Conservation (phyloP, 2,797 vertebrate species). For the Lacerta bilineata region DNA sequence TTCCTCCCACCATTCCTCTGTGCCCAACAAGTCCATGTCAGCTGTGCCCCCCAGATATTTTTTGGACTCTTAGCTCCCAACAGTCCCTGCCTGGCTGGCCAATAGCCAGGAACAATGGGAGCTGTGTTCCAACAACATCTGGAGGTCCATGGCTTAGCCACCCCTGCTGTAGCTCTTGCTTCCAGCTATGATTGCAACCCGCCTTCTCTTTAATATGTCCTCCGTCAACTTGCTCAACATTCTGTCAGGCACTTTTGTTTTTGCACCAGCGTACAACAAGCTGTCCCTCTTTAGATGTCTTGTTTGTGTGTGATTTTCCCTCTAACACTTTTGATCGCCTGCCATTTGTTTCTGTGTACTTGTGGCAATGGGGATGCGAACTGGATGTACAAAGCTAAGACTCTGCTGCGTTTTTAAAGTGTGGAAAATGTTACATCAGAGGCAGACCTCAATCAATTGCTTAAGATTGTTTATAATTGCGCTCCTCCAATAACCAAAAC, state of each 20-base stretch:
- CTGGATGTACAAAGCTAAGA: constrained; percentile 11
- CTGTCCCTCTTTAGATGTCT: constrained; percentile 3
- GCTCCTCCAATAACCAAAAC: background rate
- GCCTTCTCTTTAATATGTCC: no score
- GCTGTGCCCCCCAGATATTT: no score
- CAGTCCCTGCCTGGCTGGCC: no score
- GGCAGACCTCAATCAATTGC: background rate
- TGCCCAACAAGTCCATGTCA: no score
- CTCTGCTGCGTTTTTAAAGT: background rate
- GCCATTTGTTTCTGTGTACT: background rate
- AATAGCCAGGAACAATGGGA: no score
- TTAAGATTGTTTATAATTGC: background rate
- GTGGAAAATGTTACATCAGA: constrained; percentile 39
- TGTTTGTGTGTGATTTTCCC: background rate
- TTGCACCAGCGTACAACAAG: background rate
- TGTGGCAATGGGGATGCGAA: background rate
- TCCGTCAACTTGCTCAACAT: background rate
- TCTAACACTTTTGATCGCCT: background rate
- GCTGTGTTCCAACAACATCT: no score
- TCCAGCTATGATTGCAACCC: background rate
- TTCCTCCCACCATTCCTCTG: no score
- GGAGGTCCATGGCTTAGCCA: no score
- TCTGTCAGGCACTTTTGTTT: background rate
- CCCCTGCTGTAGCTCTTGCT: background rate
- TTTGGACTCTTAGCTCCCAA: no score